Percentiles rank a stretch among this genome's conserved stretches.
phyloP scores from a whole-genome alignment of 2,797 vertebrate genomes.

The Falco concolor region DNA sequence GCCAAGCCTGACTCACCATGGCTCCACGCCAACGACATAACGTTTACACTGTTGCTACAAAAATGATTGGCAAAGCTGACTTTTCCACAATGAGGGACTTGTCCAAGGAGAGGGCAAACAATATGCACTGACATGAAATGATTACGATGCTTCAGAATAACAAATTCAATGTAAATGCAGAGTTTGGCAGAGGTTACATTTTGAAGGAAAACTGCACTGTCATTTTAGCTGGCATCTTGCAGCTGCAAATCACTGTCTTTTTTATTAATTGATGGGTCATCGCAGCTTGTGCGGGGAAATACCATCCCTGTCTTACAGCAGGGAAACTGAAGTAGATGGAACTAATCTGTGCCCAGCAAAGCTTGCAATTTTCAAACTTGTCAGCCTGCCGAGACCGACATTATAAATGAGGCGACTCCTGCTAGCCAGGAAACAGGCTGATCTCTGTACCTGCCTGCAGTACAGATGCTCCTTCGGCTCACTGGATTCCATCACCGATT shows the following conservation, averaged over 20 bases:
- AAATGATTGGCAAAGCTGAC: neutral
- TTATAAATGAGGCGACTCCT: accelerated
- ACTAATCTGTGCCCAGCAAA: neutral
- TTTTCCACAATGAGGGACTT: neutral
- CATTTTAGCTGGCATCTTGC: neutral
- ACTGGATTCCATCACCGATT: accelerated
- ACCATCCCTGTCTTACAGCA: neutral
- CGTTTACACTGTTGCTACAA: neutral
- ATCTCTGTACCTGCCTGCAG: neutral
- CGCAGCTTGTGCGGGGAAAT: neutral
- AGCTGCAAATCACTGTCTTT: neutral
- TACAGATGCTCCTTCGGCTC: neutral
- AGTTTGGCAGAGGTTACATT: neutral
- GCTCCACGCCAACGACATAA: neutral
- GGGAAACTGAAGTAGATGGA: neutral
- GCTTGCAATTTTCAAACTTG: neutral
- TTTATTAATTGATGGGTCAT: neutral
- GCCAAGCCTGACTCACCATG: constrained; percentile 7
- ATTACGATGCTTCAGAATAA: neutral
- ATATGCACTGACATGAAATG: neutral
- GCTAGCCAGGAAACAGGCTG: accelerated
- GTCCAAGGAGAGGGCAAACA: neutral
- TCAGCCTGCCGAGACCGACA: neutral
- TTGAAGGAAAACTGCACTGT: constrained; percentile 7
- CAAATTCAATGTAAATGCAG: neutral